Base-by-base conservation (phyloP, 2,113 vertebrate genomes). In the Phaethon lepturus region DNA sequence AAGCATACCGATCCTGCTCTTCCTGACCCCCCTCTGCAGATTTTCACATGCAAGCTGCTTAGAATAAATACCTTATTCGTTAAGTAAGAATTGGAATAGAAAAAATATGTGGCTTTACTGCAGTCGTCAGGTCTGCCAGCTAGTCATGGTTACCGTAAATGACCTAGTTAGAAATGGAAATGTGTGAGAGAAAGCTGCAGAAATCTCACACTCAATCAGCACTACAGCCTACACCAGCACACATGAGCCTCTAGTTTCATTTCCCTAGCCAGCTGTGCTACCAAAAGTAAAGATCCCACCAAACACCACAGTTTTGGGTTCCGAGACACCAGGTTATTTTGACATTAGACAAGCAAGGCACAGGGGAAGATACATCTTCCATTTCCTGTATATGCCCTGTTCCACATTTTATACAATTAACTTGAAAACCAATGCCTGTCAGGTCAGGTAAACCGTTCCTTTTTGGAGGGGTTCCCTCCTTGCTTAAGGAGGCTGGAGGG, bases 121-220 rank as follows among this genome's bases (percentile, higher is more conserved):
- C 88, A 64, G 52, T 44, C 40, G 40, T 19, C 53, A 38, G 80
- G 15, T 53, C 53, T 45, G 60, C 79, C 59, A 88, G 45, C 22
- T 72, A 74, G 53, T 68, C 74, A 18, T 3, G 40, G 82, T 28
- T 44, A 44, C 87, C 90, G 59, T 13, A 17, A 87, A 13, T 89
- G 93, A 93, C 73, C 90, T 49, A 42, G 52, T 91, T 96, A 75
- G 79, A 74, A 17, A 88, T n/a, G 76, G 82, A 77, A 93, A 86
- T 19, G 45, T 11, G 31, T 7, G 17, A 2, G 6, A 25, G 42
- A n/a, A 52, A 53, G 60, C 92, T 60, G 73, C 77, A 85, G 69
- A 10, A 42, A 78, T 67, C 80, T 93, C 92, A 38, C 38, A 5
- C 45, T 75, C 79, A 2, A 1, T 52, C 92, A 93, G 64, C 38